Percentiles rank a stretch among this genome's conserved stretches.
Conservation (phyloP, 2,797 vertebrate species). For the Sylvia borin region DNA sequence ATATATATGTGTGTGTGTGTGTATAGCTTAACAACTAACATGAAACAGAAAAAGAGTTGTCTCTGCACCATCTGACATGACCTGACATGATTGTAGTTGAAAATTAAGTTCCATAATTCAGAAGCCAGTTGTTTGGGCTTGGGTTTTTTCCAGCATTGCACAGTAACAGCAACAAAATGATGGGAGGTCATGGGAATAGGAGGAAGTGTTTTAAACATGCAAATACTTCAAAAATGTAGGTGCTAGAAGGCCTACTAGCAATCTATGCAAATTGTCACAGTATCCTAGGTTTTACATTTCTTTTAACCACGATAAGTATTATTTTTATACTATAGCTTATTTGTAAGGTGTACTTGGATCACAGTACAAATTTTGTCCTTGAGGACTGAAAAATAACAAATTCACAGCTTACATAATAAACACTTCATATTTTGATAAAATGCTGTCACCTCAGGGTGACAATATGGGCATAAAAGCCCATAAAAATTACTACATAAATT, state of each 20-base stretch:
- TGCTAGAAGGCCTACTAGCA: background rate
- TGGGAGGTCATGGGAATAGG: background rate
- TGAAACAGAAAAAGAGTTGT: background rate
- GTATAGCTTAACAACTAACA: background rate
- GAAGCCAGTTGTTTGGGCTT: background rate
- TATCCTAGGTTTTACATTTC: background rate
- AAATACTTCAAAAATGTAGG: background rate
- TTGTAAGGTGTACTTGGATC: background rate
- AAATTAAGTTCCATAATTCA: slow-evolving; percentile 22
- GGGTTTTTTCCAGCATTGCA: background rate
- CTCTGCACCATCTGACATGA: background rate
- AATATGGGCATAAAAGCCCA: background rate
- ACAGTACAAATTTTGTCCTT: background rate
- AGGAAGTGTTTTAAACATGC: slow-evolving; percentile 20
- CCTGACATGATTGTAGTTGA: background rate
- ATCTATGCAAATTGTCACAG: background rate
- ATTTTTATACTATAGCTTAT: background rate
- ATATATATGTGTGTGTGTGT: background rate
- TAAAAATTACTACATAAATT: background rate
- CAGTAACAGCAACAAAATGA: background rate
- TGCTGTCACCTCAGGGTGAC: background rate
- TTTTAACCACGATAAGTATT: background rate
- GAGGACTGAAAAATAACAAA: background rate
- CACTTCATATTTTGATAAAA: background rate
- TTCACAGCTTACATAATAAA: background rate